phyloP scores from a whole-genome alignment of 2,797 vertebrate genomes.

The Acanthurus leucopareius region DNA sequence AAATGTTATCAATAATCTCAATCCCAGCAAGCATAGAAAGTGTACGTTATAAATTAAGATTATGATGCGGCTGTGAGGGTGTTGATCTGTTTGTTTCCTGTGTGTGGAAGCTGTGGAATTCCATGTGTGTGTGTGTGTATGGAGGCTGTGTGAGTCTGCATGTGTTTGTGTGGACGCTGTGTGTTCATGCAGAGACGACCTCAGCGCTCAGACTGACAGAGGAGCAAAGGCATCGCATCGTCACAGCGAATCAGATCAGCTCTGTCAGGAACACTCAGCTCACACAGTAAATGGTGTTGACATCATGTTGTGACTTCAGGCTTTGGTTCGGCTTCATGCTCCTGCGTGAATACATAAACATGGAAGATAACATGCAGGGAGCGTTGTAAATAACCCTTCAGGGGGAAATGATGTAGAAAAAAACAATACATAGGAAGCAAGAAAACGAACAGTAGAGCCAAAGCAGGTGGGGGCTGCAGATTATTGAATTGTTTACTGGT shows the following conservation, averaged over 20 bases:
- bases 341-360: slow-evolving; percentile 41
- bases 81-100: background rate
- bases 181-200: slow-evolving; percentile 36
- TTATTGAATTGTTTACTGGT: background rate
- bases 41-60: slow-evolving; percentile 21
- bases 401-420: slow-evolving; percentile 18
- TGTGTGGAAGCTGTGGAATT: background rate
- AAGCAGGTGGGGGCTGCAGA: background rate
- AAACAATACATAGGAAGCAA: background rate
- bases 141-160: background rate
- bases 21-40: slow-evolving; percentile 3
- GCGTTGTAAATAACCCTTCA: slow-evolving; percentile 28
- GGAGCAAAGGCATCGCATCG: slow-evolving; percentile 54
- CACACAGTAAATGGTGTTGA: slow-evolving; percentile 43
- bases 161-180: background rate
- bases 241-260: slow-evolving; percentile 53
- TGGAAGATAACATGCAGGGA: slow-evolving; percentile 25
- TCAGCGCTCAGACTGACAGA: slow-evolving; percentile 59
- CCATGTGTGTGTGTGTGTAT: background rate
- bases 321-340: slow-evolving; percentile 14
- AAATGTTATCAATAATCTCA: background rate
- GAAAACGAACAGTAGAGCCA: background rate
- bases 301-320: slow-evolving; percentile 41
- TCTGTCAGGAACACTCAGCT: slow-evolving; percentile 34
- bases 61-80: background rate